Conservation (phyloP, 2,888 invertebrate species). For the Mesoligia furuncula region DNA sequence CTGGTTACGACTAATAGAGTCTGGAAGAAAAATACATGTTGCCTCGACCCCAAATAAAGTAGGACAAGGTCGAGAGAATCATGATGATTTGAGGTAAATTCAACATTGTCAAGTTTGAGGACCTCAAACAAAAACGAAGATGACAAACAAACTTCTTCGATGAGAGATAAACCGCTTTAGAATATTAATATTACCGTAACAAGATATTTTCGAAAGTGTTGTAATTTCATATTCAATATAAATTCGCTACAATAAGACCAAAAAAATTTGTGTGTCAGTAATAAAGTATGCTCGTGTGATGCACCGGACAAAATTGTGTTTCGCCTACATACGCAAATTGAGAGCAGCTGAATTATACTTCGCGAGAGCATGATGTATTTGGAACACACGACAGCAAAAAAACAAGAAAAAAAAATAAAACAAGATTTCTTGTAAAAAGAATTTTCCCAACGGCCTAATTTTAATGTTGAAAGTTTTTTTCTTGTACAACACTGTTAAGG, state of each 20-base stretch:
- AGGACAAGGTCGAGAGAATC: not conserved
- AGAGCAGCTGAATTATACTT: constrained; percentile 36
- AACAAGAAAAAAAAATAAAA: not conserved
- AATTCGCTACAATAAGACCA: constrained; percentile 36
- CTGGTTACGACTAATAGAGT: not conserved
- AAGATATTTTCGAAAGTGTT: constrained; percentile 38
- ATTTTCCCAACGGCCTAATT: not conserved
- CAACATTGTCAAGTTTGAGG: not conserved
- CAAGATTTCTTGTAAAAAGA: not conserved
- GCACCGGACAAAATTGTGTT: constrained; percentile 51
- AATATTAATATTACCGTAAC: not conserved
- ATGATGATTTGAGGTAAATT: not conserved
- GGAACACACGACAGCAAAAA: constrained; percentile 7
- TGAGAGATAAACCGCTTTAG: not conserved
- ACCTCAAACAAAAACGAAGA: not conserved
- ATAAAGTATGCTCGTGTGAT: constrained; percentile 60
- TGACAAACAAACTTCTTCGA: not conserved
- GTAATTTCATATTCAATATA: constrained; percentile 20
- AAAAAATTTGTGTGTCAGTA: constrained; percentile 59
- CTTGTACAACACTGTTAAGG: not conserved
- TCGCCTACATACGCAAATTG: constrained; percentile 54
- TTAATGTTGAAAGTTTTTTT: not conserved
- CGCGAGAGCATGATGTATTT: constrained; percentile 13
- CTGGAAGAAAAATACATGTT: not conserved
- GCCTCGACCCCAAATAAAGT: not conserved